phyloP scores from a whole-genome alignment of 2,888 invertebrate species.

The Drosophila picticornis region DNA sequence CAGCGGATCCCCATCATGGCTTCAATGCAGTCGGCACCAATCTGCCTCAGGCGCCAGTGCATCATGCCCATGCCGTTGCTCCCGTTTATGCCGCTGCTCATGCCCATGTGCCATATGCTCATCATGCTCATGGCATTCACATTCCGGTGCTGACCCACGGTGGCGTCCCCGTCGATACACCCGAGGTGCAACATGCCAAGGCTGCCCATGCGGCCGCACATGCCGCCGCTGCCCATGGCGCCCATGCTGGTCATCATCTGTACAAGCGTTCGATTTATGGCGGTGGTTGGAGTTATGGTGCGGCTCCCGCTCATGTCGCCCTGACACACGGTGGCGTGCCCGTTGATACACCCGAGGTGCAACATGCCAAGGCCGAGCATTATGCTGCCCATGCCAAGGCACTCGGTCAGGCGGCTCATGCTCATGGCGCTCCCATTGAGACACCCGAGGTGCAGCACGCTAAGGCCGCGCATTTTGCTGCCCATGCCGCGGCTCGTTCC shows the following conservation, averaged over 20 bases:
- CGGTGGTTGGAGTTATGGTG: constrained; percentile 80
- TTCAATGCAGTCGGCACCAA: constrained; percentile 89
- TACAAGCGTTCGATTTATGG: constrained; percentile 85
- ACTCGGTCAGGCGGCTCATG: constrained; percentile 77
- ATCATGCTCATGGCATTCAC: constrained; percentile 72
- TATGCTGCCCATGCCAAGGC: constrained; percentile 85
- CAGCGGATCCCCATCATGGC: constrained; percentile 88
- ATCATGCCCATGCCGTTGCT: constrained; percentile 40
- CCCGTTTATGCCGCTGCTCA: constrained; percentile 82
- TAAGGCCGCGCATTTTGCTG: constrained; percentile 84
- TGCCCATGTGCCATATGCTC: constrained; percentile 80
- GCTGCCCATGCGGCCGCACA: constrained; percentile 86
- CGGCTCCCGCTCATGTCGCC: constrained; percentile 79
- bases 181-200: constrained; percentile 86
- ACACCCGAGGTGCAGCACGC: constrained; percentile 86
- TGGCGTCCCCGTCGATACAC: constrained; percentile 85
- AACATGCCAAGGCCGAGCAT: constrained; percentile 85
- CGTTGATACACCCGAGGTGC: constrained; percentile 86
- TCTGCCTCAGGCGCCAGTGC: constrained; percentile 87
- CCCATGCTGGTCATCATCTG: constrained; percentile 83
- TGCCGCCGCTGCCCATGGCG: constrained; percentile 84
- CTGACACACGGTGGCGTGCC: constrained; percentile 86
- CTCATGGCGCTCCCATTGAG: constrained; percentile 83
- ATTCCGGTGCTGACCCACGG: constrained; percentile 80
- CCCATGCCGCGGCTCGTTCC: constrained; percentile 84